Percentiles rank a stretch among this genome's conserved stretches.
Conservation (phyloP, 37 sponge, comb jelly and placozoan genomes). For the Agelas oroides region DNA sequence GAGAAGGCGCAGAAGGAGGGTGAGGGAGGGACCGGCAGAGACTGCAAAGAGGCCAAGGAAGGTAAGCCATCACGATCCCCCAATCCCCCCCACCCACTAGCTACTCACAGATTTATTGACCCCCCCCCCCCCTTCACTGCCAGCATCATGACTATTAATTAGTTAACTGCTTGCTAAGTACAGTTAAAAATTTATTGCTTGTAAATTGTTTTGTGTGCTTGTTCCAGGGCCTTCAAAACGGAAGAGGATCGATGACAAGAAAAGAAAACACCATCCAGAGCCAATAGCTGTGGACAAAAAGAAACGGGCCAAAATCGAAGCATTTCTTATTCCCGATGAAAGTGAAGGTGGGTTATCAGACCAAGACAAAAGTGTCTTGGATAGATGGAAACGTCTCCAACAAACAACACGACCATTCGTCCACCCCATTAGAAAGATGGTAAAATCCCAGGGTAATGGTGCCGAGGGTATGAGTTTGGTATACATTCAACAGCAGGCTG, state of each 20-base stretch:
- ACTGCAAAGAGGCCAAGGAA: slow-evolving; percentile 27
- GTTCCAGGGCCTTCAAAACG: not conserved
- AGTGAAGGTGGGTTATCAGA: slow-evolving; percentile 8
- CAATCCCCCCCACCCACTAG: not conserved
- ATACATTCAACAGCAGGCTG: slow-evolving; percentile 41
- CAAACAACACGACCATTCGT: slow-evolving; percentile 2
- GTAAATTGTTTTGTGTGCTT: too few relatives aligned
- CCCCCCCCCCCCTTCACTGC: too few relatives aligned
- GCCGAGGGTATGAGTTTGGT: slow-evolving; percentile 6
- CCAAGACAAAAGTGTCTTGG: slow-evolving; percentile 34
- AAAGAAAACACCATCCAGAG: slow-evolving; percentile 14
- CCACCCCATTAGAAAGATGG: slow-evolving; percentile 9
- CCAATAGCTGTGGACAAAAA: not conserved
- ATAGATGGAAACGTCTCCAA: slow-evolving; percentile 62
- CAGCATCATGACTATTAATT: too few relatives aligned
- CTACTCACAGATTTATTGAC: not conserved
- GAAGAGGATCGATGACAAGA: slow-evolving; percentile 36
- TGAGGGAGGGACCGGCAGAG: not conserved
- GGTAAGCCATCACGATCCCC: slow-evolving; percentile 1
- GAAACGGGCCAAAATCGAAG: slow-evolving; percentile 17
- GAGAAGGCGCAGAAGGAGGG: slow-evolving; percentile 39
- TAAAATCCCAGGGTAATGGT: not conserved
- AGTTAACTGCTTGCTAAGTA: too few relatives aligned
- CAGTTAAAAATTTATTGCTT: too few relatives aligned
- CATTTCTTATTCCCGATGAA: too few relatives aligned